phyloP scores from a whole-genome alignment of 2,797 vertebrate species.

The Meriones psammophilus region DNA sequence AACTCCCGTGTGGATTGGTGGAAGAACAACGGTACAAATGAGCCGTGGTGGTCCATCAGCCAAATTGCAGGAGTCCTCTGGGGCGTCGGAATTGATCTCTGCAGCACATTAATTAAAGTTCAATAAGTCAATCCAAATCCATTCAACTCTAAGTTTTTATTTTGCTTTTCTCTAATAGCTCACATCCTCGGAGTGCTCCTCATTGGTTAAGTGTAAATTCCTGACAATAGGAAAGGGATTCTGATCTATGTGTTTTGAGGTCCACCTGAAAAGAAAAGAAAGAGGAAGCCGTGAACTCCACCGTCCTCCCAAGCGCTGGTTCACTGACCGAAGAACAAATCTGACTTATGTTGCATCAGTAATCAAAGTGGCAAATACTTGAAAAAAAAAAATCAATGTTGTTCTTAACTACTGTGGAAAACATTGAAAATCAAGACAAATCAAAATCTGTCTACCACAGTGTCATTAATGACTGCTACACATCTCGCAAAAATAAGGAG shows the following conservation, averaged over 20 bases:
- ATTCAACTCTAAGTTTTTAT: conserved; percentile 32
- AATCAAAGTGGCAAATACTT: not conserved
- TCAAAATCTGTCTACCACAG: not conserved
- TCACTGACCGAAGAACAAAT: not conserved
- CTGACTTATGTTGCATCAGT: not conserved
- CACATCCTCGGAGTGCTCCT: not conserved
- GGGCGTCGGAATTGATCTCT: not conserved
- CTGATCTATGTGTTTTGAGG: not conserved
- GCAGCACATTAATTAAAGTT: conserved; percentile 27
- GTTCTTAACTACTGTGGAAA: not conserved
- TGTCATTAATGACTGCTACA: not conserved
- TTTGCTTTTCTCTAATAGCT: conserved; percentile 46
- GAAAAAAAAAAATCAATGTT: not conserved
- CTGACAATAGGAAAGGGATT: not conserved
- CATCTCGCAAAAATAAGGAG: not conserved
- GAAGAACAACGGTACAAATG: not conserved
- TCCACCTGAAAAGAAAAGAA: not conserved
- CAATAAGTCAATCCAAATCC: not conserved
- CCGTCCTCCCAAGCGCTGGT: not conserved
- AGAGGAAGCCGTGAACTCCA: not conserved
- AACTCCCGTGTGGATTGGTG: not conserved
- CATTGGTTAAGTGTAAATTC: not conserved
- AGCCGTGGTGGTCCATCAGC: not conserved
- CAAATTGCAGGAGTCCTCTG: not conserved
- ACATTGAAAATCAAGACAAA: not conserved